Evolutionary conservation across 2,888 invertebrate genomes (phyloP).

Genomic region (Pegoplata infirma): DNA sequence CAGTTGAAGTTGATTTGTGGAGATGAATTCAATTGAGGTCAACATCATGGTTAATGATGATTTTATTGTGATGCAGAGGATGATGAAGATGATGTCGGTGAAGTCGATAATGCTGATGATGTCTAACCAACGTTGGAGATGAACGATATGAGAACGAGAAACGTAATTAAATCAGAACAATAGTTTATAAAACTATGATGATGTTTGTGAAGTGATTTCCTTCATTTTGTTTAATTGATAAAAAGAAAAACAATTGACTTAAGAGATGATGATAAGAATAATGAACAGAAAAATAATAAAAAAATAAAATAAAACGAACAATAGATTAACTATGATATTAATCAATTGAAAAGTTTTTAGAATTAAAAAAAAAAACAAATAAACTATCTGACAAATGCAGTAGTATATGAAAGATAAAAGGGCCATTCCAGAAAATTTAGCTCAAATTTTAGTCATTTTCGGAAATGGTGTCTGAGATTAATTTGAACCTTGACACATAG

Average conservation of each 20-base stretch:
- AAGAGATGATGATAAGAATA: conserved; percentile 44
- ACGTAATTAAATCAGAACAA: conserved; percentile 54
- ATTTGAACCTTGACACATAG: too few species aligned
- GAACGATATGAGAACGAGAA: conserved; percentile 28
- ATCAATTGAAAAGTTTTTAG: conserved; percentile 25
- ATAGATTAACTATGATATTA: conserved; percentile 33
- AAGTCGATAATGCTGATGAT: conserved; percentile 1
- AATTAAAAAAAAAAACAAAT: too few species aligned
- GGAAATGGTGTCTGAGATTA: too few species aligned
- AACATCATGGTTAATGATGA: conserved; percentile 46
- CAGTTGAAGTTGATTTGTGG: conserved; percentile 57
- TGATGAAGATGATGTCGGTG: conserved; percentile 17
- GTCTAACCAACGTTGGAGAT: too few species aligned
- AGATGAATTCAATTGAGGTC: conserved; percentile 61
- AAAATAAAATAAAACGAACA: background rate
- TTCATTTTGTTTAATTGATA: conserved; percentile 49
- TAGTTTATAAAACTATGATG: conserved; percentile 33
- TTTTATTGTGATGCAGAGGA: conserved; percentile 19
- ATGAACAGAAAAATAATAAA: conserved; percentile 13
- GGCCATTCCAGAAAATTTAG: too few species aligned
- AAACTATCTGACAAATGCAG: conserved; percentile 15
- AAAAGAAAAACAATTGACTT: conserved; percentile 45
- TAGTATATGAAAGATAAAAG: too few species aligned
- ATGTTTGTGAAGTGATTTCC: conserved; percentile 47
- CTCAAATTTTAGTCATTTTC: too few species aligned